These are phyloP conservation scores for Lucilia sericata DNA, from an alignment of 1,140 invertebrate species.

Conservation along the genomic window DNA sequence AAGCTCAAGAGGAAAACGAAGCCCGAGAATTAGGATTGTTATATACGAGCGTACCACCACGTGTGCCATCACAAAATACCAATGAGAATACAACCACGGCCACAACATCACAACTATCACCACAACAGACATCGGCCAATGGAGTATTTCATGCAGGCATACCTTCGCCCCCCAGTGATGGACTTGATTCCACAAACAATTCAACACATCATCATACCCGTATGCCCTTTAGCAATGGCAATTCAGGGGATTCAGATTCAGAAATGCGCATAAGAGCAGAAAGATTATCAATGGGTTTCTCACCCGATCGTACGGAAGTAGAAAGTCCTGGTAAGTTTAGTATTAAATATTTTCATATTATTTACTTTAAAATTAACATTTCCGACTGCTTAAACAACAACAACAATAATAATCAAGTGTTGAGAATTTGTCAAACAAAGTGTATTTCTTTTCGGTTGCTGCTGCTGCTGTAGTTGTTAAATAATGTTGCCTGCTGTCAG, in stretches of 20 bases:
- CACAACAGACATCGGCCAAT: slow-evolving; percentile 48
- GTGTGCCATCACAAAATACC: slow-evolving; percentile 46
- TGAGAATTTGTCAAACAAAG: slow-evolving; percentile 8
- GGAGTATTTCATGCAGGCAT: slow-evolving; percentile 63
- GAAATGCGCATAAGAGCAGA: slow-evolving; percentile 66
- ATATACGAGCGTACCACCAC: slow-evolving; percentile 73
- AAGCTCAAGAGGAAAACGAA: slow-evolving; percentile 97
- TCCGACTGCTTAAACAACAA: background rate
- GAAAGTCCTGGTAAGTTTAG: slow-evolving; percentile 66
- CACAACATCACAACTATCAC: slow-evolving; percentile 50
- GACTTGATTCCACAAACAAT: slow-evolving; percentile 56
- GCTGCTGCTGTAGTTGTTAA: background rate
- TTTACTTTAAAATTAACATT: slow-evolving; percentile 22
- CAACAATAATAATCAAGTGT: slow-evolving; percentile 1
- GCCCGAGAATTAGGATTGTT: slow-evolving; percentile 92
- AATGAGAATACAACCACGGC: slow-evolving; percentile 49
- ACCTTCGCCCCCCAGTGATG: slow-evolving; percentile 66
- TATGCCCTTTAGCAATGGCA: slow-evolving; percentile 62
- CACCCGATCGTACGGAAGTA: slow-evolving; percentile 65
- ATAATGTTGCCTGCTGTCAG: background rate
- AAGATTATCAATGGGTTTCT: slow-evolving; percentile 64
- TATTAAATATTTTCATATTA: background rate
- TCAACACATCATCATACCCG: slow-evolving; percentile 47
- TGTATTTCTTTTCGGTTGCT: no score
- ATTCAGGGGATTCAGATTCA: slow-evolving; percentile 62